phyloP scores from a whole-genome alignment of 2,797 vertebrate genomes.

The Echeneis naucrates region DNA sequence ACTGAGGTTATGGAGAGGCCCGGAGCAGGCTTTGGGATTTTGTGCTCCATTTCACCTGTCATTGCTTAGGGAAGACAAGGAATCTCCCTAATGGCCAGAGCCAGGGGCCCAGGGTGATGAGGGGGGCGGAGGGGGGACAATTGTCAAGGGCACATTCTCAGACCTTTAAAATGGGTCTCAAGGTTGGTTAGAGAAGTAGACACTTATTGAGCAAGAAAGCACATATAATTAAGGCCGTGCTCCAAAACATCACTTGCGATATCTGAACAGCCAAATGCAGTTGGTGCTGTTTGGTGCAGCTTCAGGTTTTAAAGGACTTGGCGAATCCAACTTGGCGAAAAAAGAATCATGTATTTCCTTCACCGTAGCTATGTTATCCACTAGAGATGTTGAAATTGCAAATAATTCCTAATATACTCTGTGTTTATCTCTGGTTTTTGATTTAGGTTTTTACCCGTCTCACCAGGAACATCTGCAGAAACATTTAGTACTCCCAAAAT shows the following conservation, averaged over 20 bases:
- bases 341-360: background rate
- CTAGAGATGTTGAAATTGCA: background rate
- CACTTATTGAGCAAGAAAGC: slow-evolving; percentile 71
- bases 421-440: slow-evolving; percentile 16
- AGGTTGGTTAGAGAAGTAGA: slow-evolving; percentile 70
- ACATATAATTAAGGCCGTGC: slow-evolving; percentile 61
- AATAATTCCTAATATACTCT: slow-evolving; percentile 22
- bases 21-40: slow-evolving; percentile 73
- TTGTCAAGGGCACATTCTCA: slow-evolving; percentile 68
- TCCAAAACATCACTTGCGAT: slow-evolving; percentile 49
- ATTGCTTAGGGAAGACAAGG: slow-evolving; percentile 76
- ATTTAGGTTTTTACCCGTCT: slow-evolving; percentile 26
- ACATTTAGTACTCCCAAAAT: slow-evolving; percentile 54
- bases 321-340: background rate
- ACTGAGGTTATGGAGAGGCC: slow-evolving; percentile 39
- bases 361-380: background rate
- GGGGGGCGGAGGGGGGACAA: slow-evolving; percentile 46
- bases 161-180: slow-evolving; percentile 72
- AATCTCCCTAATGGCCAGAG: slow-evolving; percentile 82
- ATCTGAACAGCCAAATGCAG: slow-evolving; percentile 17
- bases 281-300: slow-evolving; percentile 32
- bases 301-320: slow-evolving; percentile 29
- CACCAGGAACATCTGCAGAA: slow-evolving; percentile 32
- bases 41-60: slow-evolving; percentile 86
- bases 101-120: slow-evolving; percentile 66